Evolutionary conservation across 2,888 invertebrate genomes (phyloP).

Genomic region (Pseudococcus viburni): DNA sequence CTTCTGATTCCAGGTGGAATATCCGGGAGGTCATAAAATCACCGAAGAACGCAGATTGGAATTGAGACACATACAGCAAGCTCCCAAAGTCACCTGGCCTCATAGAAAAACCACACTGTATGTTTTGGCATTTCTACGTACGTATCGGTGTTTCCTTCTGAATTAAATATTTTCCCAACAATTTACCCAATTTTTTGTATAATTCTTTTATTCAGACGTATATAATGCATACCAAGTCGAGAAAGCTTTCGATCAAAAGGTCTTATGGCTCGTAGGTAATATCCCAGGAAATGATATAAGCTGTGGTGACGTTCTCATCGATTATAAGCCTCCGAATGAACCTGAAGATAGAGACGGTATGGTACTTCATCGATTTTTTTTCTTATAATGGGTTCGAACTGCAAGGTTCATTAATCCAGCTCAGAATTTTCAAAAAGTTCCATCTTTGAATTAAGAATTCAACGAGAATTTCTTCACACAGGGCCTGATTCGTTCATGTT

Average conservation of each 20-base stretch:
- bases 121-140: constrained; percentile 9
- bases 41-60: neutral
- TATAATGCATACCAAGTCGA: neutral
- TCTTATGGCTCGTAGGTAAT: constrained; percentile 85
- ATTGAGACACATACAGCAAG: neutral
- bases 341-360: constrained; percentile 79
- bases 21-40: neutral
- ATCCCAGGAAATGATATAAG: constrained; percentile 81
- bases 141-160: neutral
- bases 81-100: constrained; percentile 3
- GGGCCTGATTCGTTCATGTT: constrained; percentile 85
- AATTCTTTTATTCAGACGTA: neutral
- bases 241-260: neutral
- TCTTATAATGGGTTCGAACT: no score
- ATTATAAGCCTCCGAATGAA: constrained; percentile 88
- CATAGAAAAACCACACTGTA: constrained; percentile 8
- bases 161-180: neutral
- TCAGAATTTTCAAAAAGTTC: no score
- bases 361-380: neutral
- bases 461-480: constrained; percentile 67
- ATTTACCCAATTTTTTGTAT: neutral
- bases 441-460: neutral
- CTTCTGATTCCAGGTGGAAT: neutral
- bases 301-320: constrained; percentile 82
- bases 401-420: no score